Conservation (phyloP, 2,113 vertebrate species). For the Coryphaenoides rupestris region DNA sequence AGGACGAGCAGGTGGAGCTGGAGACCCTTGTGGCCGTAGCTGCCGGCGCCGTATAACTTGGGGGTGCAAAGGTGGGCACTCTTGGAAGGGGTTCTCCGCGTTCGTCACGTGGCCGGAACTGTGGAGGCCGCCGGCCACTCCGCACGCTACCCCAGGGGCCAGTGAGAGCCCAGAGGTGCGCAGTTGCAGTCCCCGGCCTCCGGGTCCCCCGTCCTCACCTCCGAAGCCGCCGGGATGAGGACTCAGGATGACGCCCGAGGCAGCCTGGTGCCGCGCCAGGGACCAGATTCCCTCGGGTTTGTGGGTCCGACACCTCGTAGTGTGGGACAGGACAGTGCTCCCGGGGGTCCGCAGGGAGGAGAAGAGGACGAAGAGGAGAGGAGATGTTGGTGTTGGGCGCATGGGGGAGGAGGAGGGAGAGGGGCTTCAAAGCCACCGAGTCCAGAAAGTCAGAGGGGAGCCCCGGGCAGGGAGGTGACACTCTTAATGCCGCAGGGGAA, state of each 20-base stretch:
- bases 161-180: slow-evolving; percentile 56
- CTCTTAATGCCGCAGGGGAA: slow-evolving; percentile 74
- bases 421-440: slow-evolving; percentile 58
- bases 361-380: slow-evolving; percentile 10
- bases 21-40: slow-evolving; percentile 77
- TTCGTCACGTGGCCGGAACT: slow-evolving; percentile 54
- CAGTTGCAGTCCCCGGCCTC: slow-evolving; percentile 67
- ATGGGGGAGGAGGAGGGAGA: slow-evolving; percentile 19
- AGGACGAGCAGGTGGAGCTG: slow-evolving; percentile 79
- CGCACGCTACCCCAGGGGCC: slow-evolving; percentile 51
- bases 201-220: slow-evolving; percentile 63
- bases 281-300: slow-evolving; percentile 95
- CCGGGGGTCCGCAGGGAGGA: slow-evolving; percentile 16
- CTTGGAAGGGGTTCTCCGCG: slow-evolving; percentile 64
- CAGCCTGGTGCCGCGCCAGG: slow-evolving; percentile 84
- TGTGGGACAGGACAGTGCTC: slow-evolving; percentile 68
- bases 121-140: slow-evolving; percentile 55
- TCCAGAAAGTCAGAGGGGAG: slow-evolving; percentile 71
- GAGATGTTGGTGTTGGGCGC: too few species aligned
- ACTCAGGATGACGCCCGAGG: slow-evolving; percentile 65
- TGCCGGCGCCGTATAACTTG: slow-evolving; percentile 73
- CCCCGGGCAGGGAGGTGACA: slow-evolving; percentile 49
- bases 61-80: slow-evolving; percentile 65
- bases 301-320: slow-evolving; percentile 74
- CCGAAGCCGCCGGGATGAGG: slow-evolving; percentile 25